These are phyloP conservation scores for Laticauda laticaudata DNA, from an alignment of 2,113 vertebrate genomes.

Conservation along the genomic window DNA sequence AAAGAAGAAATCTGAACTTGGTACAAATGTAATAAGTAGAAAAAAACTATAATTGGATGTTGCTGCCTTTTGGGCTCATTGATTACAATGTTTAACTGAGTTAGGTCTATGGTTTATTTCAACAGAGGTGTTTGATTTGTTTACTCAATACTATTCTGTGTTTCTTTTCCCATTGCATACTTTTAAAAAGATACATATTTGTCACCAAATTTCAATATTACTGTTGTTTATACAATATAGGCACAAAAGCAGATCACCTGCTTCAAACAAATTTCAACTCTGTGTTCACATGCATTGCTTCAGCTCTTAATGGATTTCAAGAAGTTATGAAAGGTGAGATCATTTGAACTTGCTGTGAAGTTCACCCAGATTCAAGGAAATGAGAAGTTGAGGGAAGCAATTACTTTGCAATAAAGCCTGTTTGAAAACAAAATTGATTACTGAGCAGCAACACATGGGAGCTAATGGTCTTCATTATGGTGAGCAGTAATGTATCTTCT, in stretches of 20 bases:
- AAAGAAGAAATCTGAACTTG: neutral
- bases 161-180: neutral
- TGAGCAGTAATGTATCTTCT: neutral
- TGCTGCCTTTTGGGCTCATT: neutral
- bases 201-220: neutral
- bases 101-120: neutral
- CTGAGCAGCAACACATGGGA: neutral
- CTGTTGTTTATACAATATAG: conserved; percentile 46
- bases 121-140: neutral
- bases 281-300: conserved; percentile 87
- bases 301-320: conserved; percentile 86
- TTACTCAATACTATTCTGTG: neutral
- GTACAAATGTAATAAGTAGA: neutral
- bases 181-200: neutral
- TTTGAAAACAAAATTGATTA: neutral
- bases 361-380: neutral
- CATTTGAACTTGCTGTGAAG: neutral
- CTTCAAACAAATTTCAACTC: conserved; percentile 83
- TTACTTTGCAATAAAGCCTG: neutral
- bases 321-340: conserved; percentile 86
- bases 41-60: neutral
- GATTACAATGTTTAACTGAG: neutral
- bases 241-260: conserved; percentile 80
- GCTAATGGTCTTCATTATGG: neutral
- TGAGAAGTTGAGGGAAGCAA: neutral